Evolutionary conservation across 2,113 vertebrate species (phyloP), one percentile per base, ranked within the genome.

Genomic region (Agelaius tricolor): DNA sequence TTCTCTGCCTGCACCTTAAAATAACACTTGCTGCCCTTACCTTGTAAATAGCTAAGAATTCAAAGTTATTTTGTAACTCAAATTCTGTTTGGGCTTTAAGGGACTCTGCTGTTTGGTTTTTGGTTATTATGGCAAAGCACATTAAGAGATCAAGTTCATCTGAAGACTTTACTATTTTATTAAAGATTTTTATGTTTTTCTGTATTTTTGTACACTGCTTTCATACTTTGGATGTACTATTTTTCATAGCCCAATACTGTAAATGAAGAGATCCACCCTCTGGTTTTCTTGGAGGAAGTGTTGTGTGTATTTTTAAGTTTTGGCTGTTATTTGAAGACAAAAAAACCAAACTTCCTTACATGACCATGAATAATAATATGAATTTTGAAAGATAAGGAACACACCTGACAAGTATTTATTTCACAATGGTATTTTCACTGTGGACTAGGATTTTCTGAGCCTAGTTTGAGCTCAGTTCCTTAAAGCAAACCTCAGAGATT

Each of bases 121-220:
- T 83, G 15, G 35, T 46, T 73, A 20, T 71, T 71, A 28, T 35
- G 88, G 41, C n/a, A 74, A 93, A 89, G 55, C 44, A 90, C 74
- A 79, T 73, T 24, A 63, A 58, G 37, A 95, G 19, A 51, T 82
- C 62, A n/a, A 52, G 57, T 67, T 41, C 35, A 65, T 52, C 27
- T 63, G 57, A 94, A 95, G 35, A 72, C 41, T 78, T 65, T 2
- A 76, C 5, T 96, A 67, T 91, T 92, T 91, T 95, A 91, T 93
- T 96, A 69, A 94, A 95, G 33, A 33, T 59, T 57, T 86, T 68
- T 11, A 24, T 61, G 31, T 61, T 79, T 72, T 91, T 65, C 69
- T 30, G 8, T 91, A 69, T 84, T 95, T 96, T 96, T 96, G 26
- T 95, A 94, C 31, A 33, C 73, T 61, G 41, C 37, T 92, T 87